Evolutionary conservation across 2,888 invertebrate species (phyloP).

Genomic region (Drosophila antonietae): DNA sequence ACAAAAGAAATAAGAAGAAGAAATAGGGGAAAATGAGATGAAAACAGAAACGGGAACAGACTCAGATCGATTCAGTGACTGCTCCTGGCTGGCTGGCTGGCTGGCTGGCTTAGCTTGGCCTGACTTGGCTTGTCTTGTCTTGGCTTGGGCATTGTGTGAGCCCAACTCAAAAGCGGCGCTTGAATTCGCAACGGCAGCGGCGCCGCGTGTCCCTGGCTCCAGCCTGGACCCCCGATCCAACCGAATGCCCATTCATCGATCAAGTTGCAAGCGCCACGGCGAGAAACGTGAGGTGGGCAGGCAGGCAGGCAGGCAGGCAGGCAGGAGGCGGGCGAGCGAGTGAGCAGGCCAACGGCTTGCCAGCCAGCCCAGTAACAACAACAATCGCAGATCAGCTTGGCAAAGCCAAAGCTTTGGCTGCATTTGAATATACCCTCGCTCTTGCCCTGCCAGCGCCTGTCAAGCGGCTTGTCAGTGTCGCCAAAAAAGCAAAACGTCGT

Average conservation of each 20-base stretch:
- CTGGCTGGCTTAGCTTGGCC: too few species aligned
- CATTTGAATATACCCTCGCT: slow-evolving; percentile 63
- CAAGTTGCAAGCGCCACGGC: slow-evolving; percentile 79
- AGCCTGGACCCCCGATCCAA: slow-evolving; percentile 12
- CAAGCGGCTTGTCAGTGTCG: slow-evolving; percentile 74
- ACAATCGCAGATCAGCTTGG: slow-evolving; percentile 58
- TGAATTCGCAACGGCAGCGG: slow-evolving; percentile 78
- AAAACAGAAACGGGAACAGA: slow-evolving; percentile 35
- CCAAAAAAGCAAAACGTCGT: slow-evolving; percentile 80
- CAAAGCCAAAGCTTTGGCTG: slow-evolving; percentile 37
- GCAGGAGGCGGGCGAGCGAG: slow-evolving; percentile 6
- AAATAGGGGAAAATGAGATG: slow-evolving; percentile 24
- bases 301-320: slow-evolving; percentile 1
- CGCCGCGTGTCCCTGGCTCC: slow-evolving; percentile 60
- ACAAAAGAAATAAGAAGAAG: slow-evolving; percentile 6
- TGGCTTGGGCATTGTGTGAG: slow-evolving; percentile 66
- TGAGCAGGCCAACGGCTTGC: not conserved
- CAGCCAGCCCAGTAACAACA: slow-evolving; percentile 5
- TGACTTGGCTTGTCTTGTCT: not conserved
- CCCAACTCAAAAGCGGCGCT: slow-evolving; percentile 76
- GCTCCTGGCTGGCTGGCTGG: slow-evolving; percentile 26
- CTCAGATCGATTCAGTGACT: slow-evolving; percentile 44
- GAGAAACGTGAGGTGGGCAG: slow-evolving; percentile 68
- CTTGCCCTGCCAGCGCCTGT: slow-evolving; percentile 27
- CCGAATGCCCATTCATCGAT: slow-evolving; percentile 76